Conservation (phyloP, 30 jellyfish, hydroid and myxozoan genomes). For the Aurelia aurita complex sp. Pacific region DNA sequence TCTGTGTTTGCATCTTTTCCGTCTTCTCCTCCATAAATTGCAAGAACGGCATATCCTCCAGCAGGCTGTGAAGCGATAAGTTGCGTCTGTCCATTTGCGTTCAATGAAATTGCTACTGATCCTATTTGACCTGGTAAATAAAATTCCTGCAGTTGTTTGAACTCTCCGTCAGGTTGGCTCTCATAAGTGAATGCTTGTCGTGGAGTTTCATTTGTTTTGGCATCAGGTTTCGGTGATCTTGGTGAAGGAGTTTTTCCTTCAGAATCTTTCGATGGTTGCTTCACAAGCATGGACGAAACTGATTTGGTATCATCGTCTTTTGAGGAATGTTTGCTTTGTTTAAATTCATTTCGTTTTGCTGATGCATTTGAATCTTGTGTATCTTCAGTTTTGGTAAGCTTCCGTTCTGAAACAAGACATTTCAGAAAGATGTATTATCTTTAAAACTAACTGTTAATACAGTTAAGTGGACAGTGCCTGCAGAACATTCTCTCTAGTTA, state of each 20-base stretch:
- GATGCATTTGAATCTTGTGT: conserved; percentile 4
- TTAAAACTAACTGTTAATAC: no score
- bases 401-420: conserved; percentile 3
- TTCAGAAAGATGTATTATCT: no score
- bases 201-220: conserved; percentile 1
- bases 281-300: conserved; percentile 12
- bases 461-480: no score
- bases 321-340: conserved; percentile 21
- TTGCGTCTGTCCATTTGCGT: conserved; percentile 51
- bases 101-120: conserved; percentile 66
- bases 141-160: conserved; percentile 36
- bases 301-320: conserved; percentile 21
- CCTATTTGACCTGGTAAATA: conserved; percentile 84
- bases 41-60: conserved; percentile 92
- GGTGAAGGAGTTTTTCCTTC: conserved; percentile 52
- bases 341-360: neutral
- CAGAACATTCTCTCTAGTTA: no score
- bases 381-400: conserved; percentile 16
- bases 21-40: conserved; percentile 28
- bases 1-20: neutral
- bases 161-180: conserved; percentile 4
- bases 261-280: conserved; percentile 71
- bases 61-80: conserved; percentile 94
- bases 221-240: conserved; percentile 18
- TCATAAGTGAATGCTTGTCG: neutral